Conservation (phyloP, 2,797 vertebrate species). For the Sitta carolinensis region DNA sequence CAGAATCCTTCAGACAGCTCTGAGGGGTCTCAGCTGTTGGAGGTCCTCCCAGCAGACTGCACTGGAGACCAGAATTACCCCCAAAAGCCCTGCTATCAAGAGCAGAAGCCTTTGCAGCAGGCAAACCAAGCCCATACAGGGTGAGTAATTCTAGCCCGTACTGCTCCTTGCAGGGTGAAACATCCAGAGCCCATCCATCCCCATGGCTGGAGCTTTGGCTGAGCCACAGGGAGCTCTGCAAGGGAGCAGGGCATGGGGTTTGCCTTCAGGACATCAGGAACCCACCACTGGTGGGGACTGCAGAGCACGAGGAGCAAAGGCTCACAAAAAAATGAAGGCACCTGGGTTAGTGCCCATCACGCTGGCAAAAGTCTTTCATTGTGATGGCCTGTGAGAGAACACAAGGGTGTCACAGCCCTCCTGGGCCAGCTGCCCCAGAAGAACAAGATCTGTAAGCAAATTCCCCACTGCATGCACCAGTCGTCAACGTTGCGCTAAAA, state of each 20-base stretch:
- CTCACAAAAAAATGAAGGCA: not conserved
- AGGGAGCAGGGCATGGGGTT: accelerated
- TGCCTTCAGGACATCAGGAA: not conserved
- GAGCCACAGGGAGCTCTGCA: not conserved
- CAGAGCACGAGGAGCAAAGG: not conserved
- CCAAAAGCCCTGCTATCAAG: not conserved
- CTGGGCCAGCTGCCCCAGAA: not conserved
- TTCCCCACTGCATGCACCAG: slow-evolving; percentile 32
- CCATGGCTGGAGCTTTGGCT: not conserved
- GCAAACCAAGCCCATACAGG: not conserved
- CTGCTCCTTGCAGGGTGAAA: not conserved
- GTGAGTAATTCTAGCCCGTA: accelerated
- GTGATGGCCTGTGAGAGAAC: not conserved
- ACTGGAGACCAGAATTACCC: not conserved
- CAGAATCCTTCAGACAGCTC: slow-evolving; percentile 27
- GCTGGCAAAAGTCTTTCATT: not conserved
- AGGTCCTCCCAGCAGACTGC: not conserved
- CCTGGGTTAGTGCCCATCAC: not conserved
- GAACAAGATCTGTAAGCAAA: not conserved
- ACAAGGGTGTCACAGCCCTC: not conserved
- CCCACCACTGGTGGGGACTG: not conserved
- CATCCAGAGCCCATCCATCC: not conserved
- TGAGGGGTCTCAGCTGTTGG: not conserved
- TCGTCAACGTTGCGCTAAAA: not conserved
- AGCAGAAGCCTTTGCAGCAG: not conserved